These are phyloP conservation scores for Serrognathus titanus DNA, from an alignment of 2,888 invertebrate genomes.

Conservation along the genomic window DNA sequence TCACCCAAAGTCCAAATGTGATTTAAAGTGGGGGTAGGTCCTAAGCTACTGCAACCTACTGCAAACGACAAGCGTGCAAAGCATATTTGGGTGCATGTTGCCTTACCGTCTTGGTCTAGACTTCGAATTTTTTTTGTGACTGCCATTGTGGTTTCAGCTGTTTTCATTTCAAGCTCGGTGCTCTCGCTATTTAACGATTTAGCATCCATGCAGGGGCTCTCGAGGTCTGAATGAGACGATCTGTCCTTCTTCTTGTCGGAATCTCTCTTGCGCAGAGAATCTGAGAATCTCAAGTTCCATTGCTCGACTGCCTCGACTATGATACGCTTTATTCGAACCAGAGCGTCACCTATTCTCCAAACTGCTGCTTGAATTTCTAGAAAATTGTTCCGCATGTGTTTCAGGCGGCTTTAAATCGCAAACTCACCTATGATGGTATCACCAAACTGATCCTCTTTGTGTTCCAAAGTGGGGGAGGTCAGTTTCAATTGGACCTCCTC, in stretches of 20 bases:
- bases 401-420: background rate
- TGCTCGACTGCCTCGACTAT: constrained; percentile 66
- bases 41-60: background rate
- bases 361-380: constrained; percentile 40
- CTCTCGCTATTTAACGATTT: constrained; percentile 34
- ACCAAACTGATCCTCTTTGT: constrained; percentile 43
- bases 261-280: constrained; percentile 41
- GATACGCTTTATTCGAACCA: constrained; percentile 61
- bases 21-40: too few relatives aligned
- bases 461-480: constrained; percentile 63
- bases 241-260: constrained; percentile 40
- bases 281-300: constrained; percentile 64
- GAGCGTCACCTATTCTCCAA: constrained; percentile 59
- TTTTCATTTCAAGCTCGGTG: constrained; percentile 8
- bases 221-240: constrained; percentile 30
- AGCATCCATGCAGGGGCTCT: constrained; percentile 28
- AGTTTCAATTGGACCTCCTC: constrained; percentile 77
- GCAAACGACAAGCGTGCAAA: background rate
- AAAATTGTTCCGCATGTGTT: background rate
- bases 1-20: too few relatives aligned
- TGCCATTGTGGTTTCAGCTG: constrained; percentile 16
- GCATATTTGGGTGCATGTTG: constrained; percentile 19
- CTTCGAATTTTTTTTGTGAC: constrained; percentile 50
- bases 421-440: constrained; percentile 29
- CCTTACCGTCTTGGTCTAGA: constrained; percentile 47